Base-by-base conservation (phyloP, 2,797 vertebrate genomes). In the Bradypus variegatus region DNA sequence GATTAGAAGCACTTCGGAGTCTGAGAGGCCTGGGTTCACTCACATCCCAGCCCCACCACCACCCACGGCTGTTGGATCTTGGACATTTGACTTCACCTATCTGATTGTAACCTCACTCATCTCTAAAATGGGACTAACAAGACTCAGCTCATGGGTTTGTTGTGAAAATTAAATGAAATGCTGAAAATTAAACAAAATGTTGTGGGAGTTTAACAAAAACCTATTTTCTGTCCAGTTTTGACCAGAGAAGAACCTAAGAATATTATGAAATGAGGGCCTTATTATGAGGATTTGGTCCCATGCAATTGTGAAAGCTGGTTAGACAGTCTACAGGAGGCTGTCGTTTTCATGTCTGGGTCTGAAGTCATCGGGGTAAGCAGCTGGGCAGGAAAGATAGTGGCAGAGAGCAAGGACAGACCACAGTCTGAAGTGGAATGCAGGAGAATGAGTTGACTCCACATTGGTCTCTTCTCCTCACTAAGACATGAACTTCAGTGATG, bases 401-500 rank as follows among this genome's bases (percentile, higher is more conserved):
- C 38, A 10, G 53, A 76, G 38, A 62, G 10, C 5, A n/a, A n/a
- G 14, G 45, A 29, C 31, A 23, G 11, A 33, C 8, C 2, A 11
- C 45, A n/a, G 31, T 29, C 75, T 3, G 3, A 31, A 27, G 38
- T 55, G 45, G 70, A 33, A 6, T 12, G 19, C 2, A 4, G 6
- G 13, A 10, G 67, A 16, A 58, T 7, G 4, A 3, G 0, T 4
- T 15, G 50, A 48, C n/a, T 70, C 45, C 13, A 8, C 1, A 3
- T 4, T 13, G 1, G 41, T 5, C 58, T 85, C 48, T 65, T 8
- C 5, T 53, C 31, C 23, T 25, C 48, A 27, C 45, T 36, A 33
- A 48, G 36, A 41, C 27, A 27, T 5, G 19, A 21, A 11, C 41
- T 55, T 87, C 21, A 12, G 41, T 21, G 78, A 50, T 36, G 31